phyloP scores from a whole-genome alignment of 2,113 vertebrate genomes.

The Notarius quadriscutis region DNA sequence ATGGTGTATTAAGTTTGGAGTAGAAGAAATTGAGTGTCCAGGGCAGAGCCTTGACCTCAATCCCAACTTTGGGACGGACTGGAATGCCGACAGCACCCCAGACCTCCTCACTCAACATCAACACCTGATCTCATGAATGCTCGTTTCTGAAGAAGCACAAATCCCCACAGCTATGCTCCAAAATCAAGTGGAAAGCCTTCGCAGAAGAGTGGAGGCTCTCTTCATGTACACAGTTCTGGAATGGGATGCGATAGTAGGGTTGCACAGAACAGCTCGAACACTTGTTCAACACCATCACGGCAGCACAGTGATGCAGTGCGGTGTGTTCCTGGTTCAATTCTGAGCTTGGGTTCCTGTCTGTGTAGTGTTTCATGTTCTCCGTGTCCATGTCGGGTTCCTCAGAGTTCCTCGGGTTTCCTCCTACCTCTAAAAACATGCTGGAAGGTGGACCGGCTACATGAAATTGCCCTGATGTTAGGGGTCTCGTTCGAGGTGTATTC shows the following conservation, averaged over 20 bases:
- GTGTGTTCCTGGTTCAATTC: not conserved
- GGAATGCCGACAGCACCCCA: too few relatives aligned
- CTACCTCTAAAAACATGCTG: not conserved
- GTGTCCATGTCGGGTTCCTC: not conserved
- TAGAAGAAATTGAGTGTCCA: not conserved
- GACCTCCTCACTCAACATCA: not conserved
- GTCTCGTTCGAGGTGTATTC: not conserved
- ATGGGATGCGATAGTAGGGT: too few relatives aligned
- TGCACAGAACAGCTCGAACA: not conserved
- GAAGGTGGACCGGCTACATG: not conserved
- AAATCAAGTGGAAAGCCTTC: not conserved
- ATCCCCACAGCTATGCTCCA: not conserved
- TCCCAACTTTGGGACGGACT: not conserved
- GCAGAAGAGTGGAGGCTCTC: not conserved
- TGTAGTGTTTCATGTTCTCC: not conserved
- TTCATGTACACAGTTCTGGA: too few relatives aligned
- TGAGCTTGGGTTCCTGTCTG: not conserved
- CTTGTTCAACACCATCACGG: not conserved
- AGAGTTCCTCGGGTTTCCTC: not conserved
- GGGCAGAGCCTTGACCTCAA: not conserved
- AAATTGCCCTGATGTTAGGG: not conserved
- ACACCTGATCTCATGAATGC: not conserved
- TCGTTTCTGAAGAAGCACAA: not conserved
- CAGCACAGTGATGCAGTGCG: not conserved
- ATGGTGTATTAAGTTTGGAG: not conserved